These are phyloP conservation scores for Chrysodeixis includens DNA, from an alignment of 2,888 invertebrate species.

Conservation along the genomic window DNA sequence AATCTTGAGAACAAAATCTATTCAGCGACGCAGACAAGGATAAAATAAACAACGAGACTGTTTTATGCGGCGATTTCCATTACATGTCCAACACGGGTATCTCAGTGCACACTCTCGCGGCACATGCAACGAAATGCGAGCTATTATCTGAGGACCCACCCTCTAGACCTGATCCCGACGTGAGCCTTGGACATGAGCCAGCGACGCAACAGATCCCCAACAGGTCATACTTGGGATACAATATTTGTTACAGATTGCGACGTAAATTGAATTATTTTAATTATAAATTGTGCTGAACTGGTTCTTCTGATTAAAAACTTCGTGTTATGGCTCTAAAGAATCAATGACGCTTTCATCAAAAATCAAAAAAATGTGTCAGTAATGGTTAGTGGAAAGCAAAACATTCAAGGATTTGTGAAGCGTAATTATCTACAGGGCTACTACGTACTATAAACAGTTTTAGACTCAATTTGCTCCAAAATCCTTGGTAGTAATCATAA, in stretches of 20 bases:
- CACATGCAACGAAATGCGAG: constrained; percentile 58
- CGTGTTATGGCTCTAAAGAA: background rate
- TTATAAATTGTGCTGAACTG: constrained; percentile 20
- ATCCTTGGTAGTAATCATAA: background rate
- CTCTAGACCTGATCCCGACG: constrained; percentile 72
- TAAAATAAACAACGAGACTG: constrained; percentile 49
- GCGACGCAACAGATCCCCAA: constrained; percentile 81
- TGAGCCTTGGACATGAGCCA: constrained; percentile 80
- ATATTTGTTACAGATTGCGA: constrained; percentile 53
- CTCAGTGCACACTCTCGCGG: constrained; percentile 58
- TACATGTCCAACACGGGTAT: constrained; percentile 59
- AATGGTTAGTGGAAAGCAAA: no score
- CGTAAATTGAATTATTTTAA: constrained; percentile 46
- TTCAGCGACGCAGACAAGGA: constrained; percentile 40
- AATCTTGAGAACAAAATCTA: constrained; percentile 34
- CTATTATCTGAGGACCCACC: constrained; percentile 77
- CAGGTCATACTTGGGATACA: constrained; percentile 65
- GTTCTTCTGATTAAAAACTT: background rate
- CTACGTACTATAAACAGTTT: background rate
- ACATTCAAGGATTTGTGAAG: no score
- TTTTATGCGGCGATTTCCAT: constrained; percentile 53
- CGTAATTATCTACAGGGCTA: background rate
- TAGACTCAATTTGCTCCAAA: background rate
- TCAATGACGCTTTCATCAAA: no score
- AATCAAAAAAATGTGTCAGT: no score